Conservation (phyloP, 1,140 invertebrate genomes). For the Seison nebaliae region DNA sequence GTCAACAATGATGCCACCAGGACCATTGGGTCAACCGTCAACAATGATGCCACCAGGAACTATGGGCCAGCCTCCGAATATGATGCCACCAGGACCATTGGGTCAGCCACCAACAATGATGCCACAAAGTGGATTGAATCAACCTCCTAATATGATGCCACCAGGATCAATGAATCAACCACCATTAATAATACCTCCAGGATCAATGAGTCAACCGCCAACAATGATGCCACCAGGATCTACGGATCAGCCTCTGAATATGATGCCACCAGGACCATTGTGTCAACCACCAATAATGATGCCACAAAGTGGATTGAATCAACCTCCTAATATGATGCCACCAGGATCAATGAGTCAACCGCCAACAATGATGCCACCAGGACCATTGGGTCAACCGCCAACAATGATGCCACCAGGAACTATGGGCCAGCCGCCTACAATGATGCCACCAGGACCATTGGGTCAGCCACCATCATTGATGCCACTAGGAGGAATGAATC, state of each 20-base stretch:
- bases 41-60: background rate
- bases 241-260: background rate
- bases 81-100: background rate
- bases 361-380: background rate
- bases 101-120: background rate
- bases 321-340: background rate
- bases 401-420: background rate
- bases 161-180: background rate
- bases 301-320: background rate
- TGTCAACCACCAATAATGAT: conserved; percentile 1
- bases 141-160: background rate
- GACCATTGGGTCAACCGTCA: background rate
- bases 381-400: background rate
- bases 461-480: background rate
- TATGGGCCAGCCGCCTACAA: background rate
- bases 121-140: background rate
- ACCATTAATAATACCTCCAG: background rate
- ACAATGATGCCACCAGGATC: background rate
- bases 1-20: background rate
- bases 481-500: background rate
- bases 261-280: background rate
- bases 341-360: background rate
- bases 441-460: background rate
- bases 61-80: too few species aligned
- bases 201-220: background rate